A percentile compares a stretch with the other conserved stretches of the same genome.
These are phyloP conservation scores for Teinopalpus imperialis DNA, from an alignment of 2,888 invertebrate genomes.

Conservation along the genomic window DNA sequence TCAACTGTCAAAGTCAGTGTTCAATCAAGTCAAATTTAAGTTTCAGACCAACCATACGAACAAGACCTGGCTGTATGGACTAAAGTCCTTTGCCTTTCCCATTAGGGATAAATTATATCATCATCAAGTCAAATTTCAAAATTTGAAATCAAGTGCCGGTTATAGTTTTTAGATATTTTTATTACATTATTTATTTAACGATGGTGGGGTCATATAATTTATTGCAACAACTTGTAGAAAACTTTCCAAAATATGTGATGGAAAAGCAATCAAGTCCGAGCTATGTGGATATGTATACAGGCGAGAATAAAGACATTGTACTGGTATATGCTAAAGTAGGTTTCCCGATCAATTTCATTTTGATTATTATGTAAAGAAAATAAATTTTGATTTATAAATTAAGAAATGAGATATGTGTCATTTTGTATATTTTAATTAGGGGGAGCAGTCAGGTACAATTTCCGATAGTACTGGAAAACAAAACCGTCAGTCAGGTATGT, in stretches of 20 bases:
- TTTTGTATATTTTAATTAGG: conserved; percentile 2
- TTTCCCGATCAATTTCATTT: conserved; percentile 1
- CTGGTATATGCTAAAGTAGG: conserved; percentile 58
- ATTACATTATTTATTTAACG: conserved; percentile 5
- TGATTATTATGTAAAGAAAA: too few species aligned
- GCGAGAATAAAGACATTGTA: conserved; percentile 51
- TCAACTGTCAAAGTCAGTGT: too few species aligned
- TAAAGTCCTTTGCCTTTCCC: too few species aligned
- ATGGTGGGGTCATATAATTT: conserved; percentile 47
- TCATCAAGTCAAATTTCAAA: too few species aligned
- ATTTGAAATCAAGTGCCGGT: too few species aligned
- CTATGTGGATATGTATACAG: conserved; percentile 67
- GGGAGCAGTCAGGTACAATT: conserved; percentile 5
- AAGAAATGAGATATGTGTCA: too few species aligned
- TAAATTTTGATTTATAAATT: too few species aligned
- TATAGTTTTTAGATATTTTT: too few species aligned
- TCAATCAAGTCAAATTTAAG: too few species aligned
- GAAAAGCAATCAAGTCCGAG: conserved; percentile 61
- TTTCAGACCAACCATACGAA: too few species aligned
- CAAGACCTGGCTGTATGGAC: too few species aligned
- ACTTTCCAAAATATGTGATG: conserved; percentile 50
- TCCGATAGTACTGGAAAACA: background rate
- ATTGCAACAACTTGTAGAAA: conserved; percentile 49
- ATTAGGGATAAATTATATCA: too few species aligned
- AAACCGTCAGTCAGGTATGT: conserved; percentile 7